Conservation (phyloP, 2,888 invertebrate genomes). For the Imbricaverruca yamaguchii region DNA sequence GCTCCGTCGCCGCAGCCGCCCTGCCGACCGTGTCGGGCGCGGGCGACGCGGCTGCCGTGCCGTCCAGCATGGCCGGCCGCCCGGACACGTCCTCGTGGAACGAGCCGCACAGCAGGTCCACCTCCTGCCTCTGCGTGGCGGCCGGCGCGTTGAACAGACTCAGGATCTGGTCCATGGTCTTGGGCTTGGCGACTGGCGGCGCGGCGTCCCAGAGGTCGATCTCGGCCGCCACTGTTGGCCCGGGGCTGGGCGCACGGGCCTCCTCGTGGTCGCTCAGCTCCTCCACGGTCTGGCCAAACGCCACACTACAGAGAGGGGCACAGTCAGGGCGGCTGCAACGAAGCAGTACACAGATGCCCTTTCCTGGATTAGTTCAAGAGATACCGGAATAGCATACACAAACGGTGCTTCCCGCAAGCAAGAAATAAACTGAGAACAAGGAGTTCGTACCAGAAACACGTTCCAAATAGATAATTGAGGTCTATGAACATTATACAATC, state of each 20-base stretch:
- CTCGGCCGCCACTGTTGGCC: conserved; percentile 28
- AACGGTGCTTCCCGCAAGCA: no score
- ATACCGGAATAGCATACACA: no score
- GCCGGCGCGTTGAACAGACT: conserved; percentile 34
- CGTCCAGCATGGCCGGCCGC: not conserved
- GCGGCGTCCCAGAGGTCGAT: conserved; percentile 36
- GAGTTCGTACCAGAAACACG: no score
- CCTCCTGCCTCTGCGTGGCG: conserved; percentile 19
- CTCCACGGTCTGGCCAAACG: conserved; percentile 34
- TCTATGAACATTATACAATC: no score
- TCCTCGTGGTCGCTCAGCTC: conserved; percentile 32
- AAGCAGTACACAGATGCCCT: no score
- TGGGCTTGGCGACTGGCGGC: conserved; percentile 29
- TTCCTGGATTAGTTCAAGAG: no score
- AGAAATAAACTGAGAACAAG: no score
- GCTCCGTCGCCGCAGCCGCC: not conserved
- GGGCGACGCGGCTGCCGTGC: not conserved
- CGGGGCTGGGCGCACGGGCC: conserved; percentile 24
- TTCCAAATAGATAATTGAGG: no score
- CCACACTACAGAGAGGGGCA: conserved; percentile 28
- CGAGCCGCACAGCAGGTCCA: conserved; percentile 27
- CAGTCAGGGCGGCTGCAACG: no score
- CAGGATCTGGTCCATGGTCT: conserved; percentile 34
- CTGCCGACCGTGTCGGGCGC: no score
- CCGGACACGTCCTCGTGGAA: not conserved